Percentiles rank a stretch among this genome's conserved stretches.
These are phyloP conservation scores for Nemotelus nigrinus DNA, from an alignment of 2,888 invertebrate species.

Conservation along the genomic window DNA sequence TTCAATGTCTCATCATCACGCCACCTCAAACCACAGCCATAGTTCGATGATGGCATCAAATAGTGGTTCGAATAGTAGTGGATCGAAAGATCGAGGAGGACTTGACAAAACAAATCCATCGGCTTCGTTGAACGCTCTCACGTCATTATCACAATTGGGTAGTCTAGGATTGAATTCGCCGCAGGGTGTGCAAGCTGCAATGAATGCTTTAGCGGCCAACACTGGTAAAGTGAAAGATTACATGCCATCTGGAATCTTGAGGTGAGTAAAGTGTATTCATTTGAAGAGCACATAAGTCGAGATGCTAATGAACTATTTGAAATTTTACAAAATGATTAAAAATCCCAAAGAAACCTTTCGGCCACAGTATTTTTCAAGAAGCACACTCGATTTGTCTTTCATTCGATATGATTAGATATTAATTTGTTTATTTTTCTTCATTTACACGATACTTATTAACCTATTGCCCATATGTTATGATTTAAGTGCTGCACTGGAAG, in stretches of 20 bases:
- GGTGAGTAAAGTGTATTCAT: constrained; percentile 58
- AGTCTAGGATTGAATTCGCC: constrained; percentile 63
- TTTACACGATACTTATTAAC: constrained; percentile 45
- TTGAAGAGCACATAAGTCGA: constrained; percentile 43
- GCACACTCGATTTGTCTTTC: too few relatives aligned
- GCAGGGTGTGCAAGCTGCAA: constrained; percentile 65
- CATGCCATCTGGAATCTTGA: constrained; percentile 67
- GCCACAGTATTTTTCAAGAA: too few relatives aligned
- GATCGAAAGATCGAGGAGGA: constrained; percentile 55
- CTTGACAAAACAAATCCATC: constrained; percentile 60
- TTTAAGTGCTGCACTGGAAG: constrained; percentile 76
- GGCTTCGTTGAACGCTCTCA: constrained; percentile 63
- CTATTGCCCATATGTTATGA: constrained; percentile 46
- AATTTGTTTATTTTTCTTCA: too few relatives aligned
- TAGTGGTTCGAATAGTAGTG: constrained; percentile 50
- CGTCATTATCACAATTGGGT: constrained; percentile 63
- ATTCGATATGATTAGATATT: too few relatives aligned
- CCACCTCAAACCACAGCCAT: constrained; percentile 38
- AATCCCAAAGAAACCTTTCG: too few relatives aligned
- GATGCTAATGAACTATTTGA: constrained; percentile 29
- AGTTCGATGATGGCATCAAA: constrained; percentile 43
- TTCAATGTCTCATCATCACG: constrained; percentile 50
- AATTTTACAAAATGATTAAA: too few relatives aligned
- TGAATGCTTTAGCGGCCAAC: constrained; percentile 64
- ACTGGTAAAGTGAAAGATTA: constrained; percentile 61